Evolutionary conservation across 2,113 vertebrate species (phyloP), one percentile per base, ranked within the genome.

Genomic region (Perca fluviatilis): DNA sequence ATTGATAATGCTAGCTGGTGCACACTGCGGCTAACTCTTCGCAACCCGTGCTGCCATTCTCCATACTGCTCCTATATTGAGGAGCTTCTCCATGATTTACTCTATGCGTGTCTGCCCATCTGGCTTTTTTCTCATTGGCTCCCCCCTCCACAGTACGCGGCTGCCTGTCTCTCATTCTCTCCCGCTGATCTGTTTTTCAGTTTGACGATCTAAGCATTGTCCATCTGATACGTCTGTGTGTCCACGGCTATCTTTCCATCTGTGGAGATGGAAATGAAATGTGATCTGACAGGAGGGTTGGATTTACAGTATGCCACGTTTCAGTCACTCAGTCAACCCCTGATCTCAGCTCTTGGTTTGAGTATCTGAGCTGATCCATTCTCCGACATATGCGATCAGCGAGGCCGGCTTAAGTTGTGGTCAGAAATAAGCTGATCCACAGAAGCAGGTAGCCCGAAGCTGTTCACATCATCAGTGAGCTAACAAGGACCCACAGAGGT

Each of bases 131-230:
- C 27, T 5, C 77, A 43, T 82, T 71, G 8, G 68, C 86, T 68
- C 75, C 50, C 80, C 66, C 70, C 89, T 84, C 80, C 81, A 47
- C 83, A 91, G 85, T 80, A 76, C 71, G 21, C 4, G 79, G 3
- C 81, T 56, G 43, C 77, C 83, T 27, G 56, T 79, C 81, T 89
- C 83, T 83, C 86, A 71, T 88, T 86, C 87, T 82, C 79, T 65
- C 67, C 1, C 80, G 30, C 85, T 92, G 86, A 91, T 92, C 80
- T 91, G 83, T 90, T 89, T 93, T 89, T 86, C 90, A 88, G 84
- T 91, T 90, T 83, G 86, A 91, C 91, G 86, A 87, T 88, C 84
- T 80, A 82, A 91, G 88, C 89, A 84, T 86, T 86, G 88, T 90
- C 87, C 92, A 86, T 90, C 87, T 86, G 88, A 92, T 92, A 77